These are phyloP conservation scores for Champsocephalus esox DNA, from an alignment of 2,797 vertebrate genomes.

Conservation along the genomic window DNA sequence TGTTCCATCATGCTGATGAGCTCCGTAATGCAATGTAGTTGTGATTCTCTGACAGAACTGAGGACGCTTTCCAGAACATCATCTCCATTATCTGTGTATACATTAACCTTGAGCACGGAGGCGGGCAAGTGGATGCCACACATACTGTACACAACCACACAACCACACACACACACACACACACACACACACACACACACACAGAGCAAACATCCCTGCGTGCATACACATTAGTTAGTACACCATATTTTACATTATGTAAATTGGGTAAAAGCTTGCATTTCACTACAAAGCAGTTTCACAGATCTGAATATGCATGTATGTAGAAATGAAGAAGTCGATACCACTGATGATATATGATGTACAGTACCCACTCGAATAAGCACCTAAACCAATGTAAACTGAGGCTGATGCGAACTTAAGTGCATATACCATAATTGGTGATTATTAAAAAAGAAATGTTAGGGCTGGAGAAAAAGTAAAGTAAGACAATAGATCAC, in stretches of 20 bases:
- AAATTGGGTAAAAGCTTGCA: too few relatives aligned
- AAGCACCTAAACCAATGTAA: too few relatives aligned
- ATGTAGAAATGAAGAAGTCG: too few relatives aligned
- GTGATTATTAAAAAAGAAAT: too few relatives aligned
- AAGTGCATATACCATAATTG: too few relatives aligned
- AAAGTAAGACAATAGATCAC: too few relatives aligned
- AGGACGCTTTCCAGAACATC: constrained; percentile 72
- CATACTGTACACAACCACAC: constrained; percentile 5
- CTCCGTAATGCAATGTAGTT: constrained; percentile 71
- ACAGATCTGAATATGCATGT: too few relatives aligned
- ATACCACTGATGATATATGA: too few relatives aligned
- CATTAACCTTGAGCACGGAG: constrained; percentile 80
- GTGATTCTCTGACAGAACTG: constrained; percentile 59
- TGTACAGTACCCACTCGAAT: too few relatives aligned
- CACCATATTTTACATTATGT: constrained; percentile 1
- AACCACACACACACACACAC: constrained; percentile 18
- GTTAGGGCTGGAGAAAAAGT: too few relatives aligned
- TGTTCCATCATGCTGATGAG: constrained; percentile 79
- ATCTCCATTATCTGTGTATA: constrained; percentile 81
- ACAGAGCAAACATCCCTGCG: constrained; percentile 5
- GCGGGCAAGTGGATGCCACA: constrained; percentile 29
- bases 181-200: constrained; percentile 19
- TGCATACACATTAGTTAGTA: background rate
- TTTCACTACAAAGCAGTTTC: too few relatives aligned
- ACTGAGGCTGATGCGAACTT: too few relatives aligned